Evolutionary conservation across 2,113 vertebrate genomes (phyloP).

Genomic region (Acanthisitta chloris): DNA sequence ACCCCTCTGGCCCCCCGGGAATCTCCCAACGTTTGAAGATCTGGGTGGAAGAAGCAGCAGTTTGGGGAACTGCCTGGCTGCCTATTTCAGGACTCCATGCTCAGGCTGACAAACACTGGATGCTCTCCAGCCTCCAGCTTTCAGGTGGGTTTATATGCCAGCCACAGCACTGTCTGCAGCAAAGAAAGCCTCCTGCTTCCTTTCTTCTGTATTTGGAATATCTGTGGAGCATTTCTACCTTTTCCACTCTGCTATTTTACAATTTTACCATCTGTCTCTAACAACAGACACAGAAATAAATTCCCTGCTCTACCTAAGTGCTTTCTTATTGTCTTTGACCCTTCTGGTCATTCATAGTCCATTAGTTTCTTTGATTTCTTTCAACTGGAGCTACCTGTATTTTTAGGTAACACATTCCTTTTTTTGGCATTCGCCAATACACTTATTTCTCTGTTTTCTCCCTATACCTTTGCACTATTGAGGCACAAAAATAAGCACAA

Average conservation of each 20-base stretch:
- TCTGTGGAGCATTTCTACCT: neutral
- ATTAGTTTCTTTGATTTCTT: conserved; percentile 4
- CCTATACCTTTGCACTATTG: neutral
- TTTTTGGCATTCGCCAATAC: neutral
- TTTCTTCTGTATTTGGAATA: neutral
- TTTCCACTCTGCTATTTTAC: neutral
- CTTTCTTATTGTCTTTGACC: conserved; percentile 10
- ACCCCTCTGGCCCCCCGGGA: neutral
- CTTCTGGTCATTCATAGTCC: neutral
- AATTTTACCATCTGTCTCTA: neutral
- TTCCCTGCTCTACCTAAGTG: neutral
- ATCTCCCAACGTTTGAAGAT: neutral
- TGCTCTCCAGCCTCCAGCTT: neutral
- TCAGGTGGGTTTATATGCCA: rapidly evolving
- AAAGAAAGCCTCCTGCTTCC: neutral
- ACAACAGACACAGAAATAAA: neutral
- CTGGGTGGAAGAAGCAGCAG: neutral
- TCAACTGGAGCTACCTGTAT: neutral
- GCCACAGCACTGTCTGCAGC: neutral
- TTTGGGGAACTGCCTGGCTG: neutral
- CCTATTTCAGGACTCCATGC: neutral
- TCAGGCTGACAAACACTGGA: neutral
- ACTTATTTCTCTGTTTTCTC: neutral
- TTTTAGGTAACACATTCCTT: neutral
- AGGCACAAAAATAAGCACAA: neutral